phyloP scores from a whole-genome alignment of 2,797 vertebrate genomes.

The Natrix natrix region DNA sequence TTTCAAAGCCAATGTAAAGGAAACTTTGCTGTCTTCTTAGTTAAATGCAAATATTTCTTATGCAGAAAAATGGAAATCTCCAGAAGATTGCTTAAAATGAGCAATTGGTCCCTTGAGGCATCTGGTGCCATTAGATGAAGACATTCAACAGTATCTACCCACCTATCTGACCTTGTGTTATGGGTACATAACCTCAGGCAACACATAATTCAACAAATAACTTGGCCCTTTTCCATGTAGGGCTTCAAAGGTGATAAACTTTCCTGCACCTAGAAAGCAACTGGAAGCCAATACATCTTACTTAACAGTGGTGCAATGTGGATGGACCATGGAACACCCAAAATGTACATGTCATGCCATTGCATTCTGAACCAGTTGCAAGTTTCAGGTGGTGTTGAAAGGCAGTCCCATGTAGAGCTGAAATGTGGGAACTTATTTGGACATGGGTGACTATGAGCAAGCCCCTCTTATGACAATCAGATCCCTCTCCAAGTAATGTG shows the following conservation, averaged over 20 bases:
- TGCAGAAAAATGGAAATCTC: not conserved
- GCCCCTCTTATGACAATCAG: not conserved
- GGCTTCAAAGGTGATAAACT: not conserved
- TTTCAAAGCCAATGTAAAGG: too few species aligned
- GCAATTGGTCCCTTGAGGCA: not conserved
- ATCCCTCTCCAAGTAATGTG: not conserved
- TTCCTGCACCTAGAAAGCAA: not conserved
- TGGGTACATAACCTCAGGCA: not conserved
- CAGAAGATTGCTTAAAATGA: not conserved
- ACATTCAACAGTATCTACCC: not conserved
- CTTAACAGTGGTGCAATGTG: not conserved
- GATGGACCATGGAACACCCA: not conserved
- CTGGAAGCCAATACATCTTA: not conserved
- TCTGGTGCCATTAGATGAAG: not conserved
- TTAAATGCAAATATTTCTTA: not conserved
- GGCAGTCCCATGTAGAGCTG: too few species aligned
- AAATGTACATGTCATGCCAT: not conserved
- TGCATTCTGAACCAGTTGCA: not conserved
- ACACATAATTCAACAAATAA: not conserved
- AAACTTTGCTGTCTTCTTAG: not conserved
- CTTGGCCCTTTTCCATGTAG: not conserved
- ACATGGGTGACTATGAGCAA: not conserved
- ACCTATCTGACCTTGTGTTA: not conserved
- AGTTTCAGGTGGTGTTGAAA: not conserved
- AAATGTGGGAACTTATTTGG: too few species aligned